Evolutionary conservation across 2,888 invertebrate species (phyloP).

Genomic region (Conchocele bisecta): DNA sequence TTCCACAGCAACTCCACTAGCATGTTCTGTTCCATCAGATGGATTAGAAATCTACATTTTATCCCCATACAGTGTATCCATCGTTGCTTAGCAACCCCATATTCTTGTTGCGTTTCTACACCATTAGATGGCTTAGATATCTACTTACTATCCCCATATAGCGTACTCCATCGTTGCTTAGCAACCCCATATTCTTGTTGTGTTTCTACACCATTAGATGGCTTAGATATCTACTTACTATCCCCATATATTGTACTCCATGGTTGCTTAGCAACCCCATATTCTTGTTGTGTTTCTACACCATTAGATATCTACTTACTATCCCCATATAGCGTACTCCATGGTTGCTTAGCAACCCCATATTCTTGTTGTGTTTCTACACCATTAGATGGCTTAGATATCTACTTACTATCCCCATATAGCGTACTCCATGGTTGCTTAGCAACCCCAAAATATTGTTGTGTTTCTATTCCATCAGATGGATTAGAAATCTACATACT

Average conservation of each 20-base stretch:
- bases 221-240: slow-evolving; percentile 83
- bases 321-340: slow-evolving; percentile 92
- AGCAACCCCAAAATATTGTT: slow-evolving; percentile 89
- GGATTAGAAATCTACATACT: slow-evolving; percentile 81
- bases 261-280: slow-evolving; percentile 91
- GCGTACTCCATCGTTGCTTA: slow-evolving; percentile 89
- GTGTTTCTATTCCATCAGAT: slow-evolving; percentile 78
- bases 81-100: slow-evolving; percentile 91
- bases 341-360: slow-evolving; percentile 91
- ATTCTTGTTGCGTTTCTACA: slow-evolving; percentile 85
- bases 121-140: slow-evolving; percentile 82
- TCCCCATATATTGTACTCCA: slow-evolving; percentile 92
- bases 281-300: slow-evolving; percentile 84
- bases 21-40: slow-evolving; percentile 83
- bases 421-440: slow-evolving; percentile 89
- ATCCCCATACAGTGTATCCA: slow-evolving; percentile 92
- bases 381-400: slow-evolving; percentile 83
- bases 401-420: slow-evolving; percentile 94
- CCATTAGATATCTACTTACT: no score
- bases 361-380: slow-evolving; percentile 85
- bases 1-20: slow-evolving; percentile 90
- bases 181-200: slow-evolving; percentile 90
- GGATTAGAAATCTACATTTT: no score
- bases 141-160: slow-evolving; percentile 90
- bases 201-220: slow-evolving; percentile 84